A percentile compares a stretch with the other conserved stretches of the same genome.
These are phyloP conservation scores for Penaeus chinensis DNA, from an alignment of 1,140 invertebrate species.

Conservation along the genomic window DNA sequence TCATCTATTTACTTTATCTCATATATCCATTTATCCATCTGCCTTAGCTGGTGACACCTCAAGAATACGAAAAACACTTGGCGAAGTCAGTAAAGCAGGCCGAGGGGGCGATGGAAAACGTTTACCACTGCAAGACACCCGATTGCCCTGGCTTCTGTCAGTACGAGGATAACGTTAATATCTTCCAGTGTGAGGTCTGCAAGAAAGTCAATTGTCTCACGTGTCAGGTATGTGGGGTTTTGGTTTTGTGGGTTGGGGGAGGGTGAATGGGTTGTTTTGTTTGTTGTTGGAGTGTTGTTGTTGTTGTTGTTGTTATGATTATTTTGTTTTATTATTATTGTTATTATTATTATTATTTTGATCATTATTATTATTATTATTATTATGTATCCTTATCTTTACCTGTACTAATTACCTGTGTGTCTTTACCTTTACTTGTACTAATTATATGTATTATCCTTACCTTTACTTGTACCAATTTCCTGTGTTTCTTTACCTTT, in stretches of 20 bases:
- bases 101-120: constrained; percentile 83
- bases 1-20: not conserved
- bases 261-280: not conserved
- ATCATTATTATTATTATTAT: too few relatives aligned
- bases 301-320: too few relatives aligned
- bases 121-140: constrained; percentile 91
- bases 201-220: constrained; percentile 85
- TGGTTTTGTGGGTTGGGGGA: not conserved
- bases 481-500: too few relatives aligned
- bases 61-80: constrained; percentile 84
- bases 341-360: too few relatives aligned
- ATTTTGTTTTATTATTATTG: too few relatives aligned
- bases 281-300: too few relatives aligned
- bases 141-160: constrained; percentile 92
- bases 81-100: constrained; percentile 84
- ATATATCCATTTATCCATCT: constrained; percentile 12
- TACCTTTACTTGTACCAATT: too few relatives aligned
- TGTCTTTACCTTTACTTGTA: too few relatives aligned
- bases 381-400: too few relatives aligned
- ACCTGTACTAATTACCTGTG: too few relatives aligned
- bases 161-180: constrained; percentile 88
- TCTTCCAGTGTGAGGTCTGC: constrained; percentile 89
- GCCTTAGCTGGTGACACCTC: constrained; percentile 75
- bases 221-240: constrained; percentile 78
- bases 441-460: too few relatives aligned